Conservation (phyloP, 2,797 vertebrate species). For the Oreonectes daqikongensis region DNA sequence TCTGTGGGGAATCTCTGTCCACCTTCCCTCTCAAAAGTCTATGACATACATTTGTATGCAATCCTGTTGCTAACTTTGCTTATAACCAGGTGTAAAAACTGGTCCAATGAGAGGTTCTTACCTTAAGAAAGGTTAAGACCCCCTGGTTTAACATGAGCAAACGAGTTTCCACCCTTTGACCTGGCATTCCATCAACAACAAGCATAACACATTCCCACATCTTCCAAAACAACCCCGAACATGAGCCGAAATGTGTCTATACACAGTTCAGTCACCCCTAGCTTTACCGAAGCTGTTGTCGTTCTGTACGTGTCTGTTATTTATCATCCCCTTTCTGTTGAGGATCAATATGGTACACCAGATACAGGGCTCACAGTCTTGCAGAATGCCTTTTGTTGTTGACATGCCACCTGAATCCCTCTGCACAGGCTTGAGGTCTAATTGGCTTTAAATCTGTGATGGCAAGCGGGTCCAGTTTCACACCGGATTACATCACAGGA, state of each 20-base stretch:
- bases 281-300: slow-evolving; percentile 40
- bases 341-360: slow-evolving; percentile 47
- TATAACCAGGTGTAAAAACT: background rate
- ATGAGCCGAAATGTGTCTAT: slow-evolving; percentile 43
- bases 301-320: slow-evolving; percentile 57
- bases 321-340: slow-evolving; percentile 42
- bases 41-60: slow-evolving; percentile 3
- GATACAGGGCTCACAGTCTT: slow-evolving; percentile 30
- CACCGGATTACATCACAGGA: slow-evolving; percentile 62
- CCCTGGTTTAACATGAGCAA: too few species aligned
- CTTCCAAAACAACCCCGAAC: slow-evolving; percentile 68
- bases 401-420: slow-evolving; percentile 51
- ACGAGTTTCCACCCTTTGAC: slow-evolving; percentile 48
- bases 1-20: slow-evolving; percentile 32
- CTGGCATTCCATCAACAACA: slow-evolving; percentile 61
- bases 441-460: slow-evolving; percentile 56
- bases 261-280: slow-evolving; percentile 46
- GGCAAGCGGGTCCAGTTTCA: slow-evolving; percentile 67
- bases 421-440: slow-evolving; percentile 53
- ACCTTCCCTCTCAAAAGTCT: slow-evolving; percentile 10
- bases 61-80: background rate
- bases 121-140: too few species aligned
- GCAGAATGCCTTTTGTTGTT: slow-evolving; percentile 31
- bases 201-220: slow-evolving; percentile 59
- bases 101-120: too few species aligned